Evolutionary conservation across 2,113 vertebrate genomes (phyloP).

Genomic region (Pholis gunnellus): DNA sequence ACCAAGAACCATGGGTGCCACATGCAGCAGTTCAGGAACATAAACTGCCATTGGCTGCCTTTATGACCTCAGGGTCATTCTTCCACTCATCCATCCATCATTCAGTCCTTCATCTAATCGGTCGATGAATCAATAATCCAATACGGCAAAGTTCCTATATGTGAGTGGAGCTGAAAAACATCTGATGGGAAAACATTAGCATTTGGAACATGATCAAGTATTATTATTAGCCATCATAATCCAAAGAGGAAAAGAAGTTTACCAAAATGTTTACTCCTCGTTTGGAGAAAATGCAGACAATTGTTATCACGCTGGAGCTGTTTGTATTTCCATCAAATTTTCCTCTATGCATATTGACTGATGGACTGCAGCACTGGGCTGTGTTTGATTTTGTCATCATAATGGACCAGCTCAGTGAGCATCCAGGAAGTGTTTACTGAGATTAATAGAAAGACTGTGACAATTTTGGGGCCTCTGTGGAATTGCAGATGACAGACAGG

Average conservation of each 20-base stretch:
- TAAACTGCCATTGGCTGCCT: neutral
- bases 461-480: slow-evolving; percentile 8
- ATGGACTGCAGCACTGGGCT: slow-evolving; percentile 23
- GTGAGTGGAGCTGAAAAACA: neutral
- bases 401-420: slow-evolving; percentile 35
- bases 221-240: neutral
- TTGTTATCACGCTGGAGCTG: slow-evolving; percentile 32
- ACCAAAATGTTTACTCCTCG: neutral
- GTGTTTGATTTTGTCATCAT: slow-evolving; percentile 49
- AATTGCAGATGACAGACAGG: slow-evolving; percentile 18
- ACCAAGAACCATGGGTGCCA: neutral
- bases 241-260: neutral
- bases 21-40: neutral
- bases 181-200: neutral
- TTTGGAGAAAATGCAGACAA: neutral
- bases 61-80: neutral
- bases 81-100: slow-evolving; percentile 13
- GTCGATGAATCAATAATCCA: slow-evolving; percentile 18
- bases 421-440: slow-evolving; percentile 55
- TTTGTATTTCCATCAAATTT: slow-evolving; percentile 53
- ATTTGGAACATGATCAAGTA: neutral
- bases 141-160: neutral
- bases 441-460: slow-evolving; percentile 53
- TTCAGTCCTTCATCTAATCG: slow-evolving; percentile 5
- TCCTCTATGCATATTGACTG: slow-evolving; percentile 35